Evolutionary conservation across 2,797 vertebrate genomes (phyloP).

Genomic region (Martes flavigula): DNA sequence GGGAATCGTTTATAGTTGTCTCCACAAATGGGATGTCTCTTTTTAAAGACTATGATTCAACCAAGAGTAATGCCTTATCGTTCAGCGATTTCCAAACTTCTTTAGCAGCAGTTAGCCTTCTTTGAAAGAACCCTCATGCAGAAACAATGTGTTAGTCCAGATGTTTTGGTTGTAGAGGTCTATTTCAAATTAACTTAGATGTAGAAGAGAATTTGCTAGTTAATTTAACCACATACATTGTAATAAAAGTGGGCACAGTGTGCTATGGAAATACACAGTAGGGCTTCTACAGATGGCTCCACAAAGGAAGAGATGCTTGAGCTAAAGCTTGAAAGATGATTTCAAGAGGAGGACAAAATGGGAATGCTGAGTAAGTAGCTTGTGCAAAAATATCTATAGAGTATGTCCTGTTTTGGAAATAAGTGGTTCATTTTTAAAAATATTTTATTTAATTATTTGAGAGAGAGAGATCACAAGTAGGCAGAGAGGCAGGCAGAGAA

Average conservation of each 20-base stretch:
- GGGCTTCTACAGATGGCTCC: background rate
- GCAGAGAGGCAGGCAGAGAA: too few relatives aligned
- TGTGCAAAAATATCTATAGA: background rate
- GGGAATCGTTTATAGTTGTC: background rate
- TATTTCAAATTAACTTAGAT: conserved; percentile 20
- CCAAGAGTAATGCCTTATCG: background rate
- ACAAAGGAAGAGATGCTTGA: background rate
- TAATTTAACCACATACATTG: conserved; percentile 16
- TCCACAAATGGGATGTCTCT: background rate
- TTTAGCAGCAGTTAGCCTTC: background rate
- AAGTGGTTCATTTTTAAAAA: background rate
- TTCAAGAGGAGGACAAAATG: conserved; percentile 42
- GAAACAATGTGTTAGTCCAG: background rate
- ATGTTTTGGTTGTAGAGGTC: conserved; percentile 26
- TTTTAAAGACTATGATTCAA: background rate
- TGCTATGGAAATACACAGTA: background rate
- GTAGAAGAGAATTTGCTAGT: background rate
- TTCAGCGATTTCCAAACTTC: conserved; percentile 31
- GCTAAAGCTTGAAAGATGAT: conserved; percentile 25
- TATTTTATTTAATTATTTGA: too few relatives aligned
- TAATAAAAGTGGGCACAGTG: background rate
- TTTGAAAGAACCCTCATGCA: conserved; percentile 52
- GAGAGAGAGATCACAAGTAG: too few relatives aligned
- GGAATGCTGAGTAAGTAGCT: background rate
- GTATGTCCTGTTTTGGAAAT: conserved; percentile 28